A percentile compares a stretch with the other conserved stretches of the same genome.
Evolutionary conservation across 1,140 invertebrate species (phyloP).

Genomic region (Drosophila murphyi): DNA sequence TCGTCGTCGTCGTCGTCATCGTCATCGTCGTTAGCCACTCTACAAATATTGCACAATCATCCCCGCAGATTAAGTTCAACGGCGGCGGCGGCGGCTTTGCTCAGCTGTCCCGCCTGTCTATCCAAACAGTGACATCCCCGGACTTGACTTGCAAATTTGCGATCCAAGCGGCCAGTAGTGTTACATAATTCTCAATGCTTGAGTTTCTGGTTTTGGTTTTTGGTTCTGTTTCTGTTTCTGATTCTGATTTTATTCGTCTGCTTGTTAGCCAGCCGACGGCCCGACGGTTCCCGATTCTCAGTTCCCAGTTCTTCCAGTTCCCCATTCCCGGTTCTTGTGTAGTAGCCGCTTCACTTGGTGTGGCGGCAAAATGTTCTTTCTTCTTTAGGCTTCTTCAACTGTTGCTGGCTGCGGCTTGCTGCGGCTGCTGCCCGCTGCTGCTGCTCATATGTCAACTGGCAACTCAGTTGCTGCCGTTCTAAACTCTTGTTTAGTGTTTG

Average conservation of each 20-base stretch:
- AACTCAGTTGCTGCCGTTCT: slow-evolving; percentile 71
- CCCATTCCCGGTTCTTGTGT: slow-evolving; percentile 57
- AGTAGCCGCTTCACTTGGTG: slow-evolving; percentile 77
- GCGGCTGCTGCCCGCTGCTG: slow-evolving; percentile 16
- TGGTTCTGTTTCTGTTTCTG: slow-evolving; percentile 20
- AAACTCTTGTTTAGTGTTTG: slow-evolving; percentile 79
- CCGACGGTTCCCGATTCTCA: slow-evolving; percentile 28
- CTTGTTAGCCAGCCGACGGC: slow-evolving; percentile 62
- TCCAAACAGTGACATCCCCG: slow-evolving; percentile 73
- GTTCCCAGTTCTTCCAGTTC: slow-evolving; percentile 16
- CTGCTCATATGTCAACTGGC: slow-evolving; percentile 81
- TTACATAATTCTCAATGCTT: slow-evolving; percentile 75
- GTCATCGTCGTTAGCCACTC: slow-evolving; percentile 40
- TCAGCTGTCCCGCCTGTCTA: slow-evolving; percentile 77
- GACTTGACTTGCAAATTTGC: slow-evolving; percentile 82
- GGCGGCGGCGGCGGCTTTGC: slow-evolving; percentile 69
- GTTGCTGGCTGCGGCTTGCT: slow-evolving; percentile 1
- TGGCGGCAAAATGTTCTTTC: slow-evolving; percentile 79
- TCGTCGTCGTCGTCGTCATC: neutral
- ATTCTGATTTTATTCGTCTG: slow-evolving; percentile 30
- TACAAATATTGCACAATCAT: slow-evolving; percentile 77
- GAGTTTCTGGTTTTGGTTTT: slow-evolving; percentile 23
- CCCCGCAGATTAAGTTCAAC: slow-evolving; percentile 75
- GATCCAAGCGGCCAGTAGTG: slow-evolving; percentile 57
- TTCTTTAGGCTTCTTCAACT: slow-evolving; percentile 62